A percentile compares a stretch with the other conserved stretches of the same genome.
Evolutionary conservation across 2,888 invertebrate species (phyloP).

Genomic region (Orthosia cruda): DNA sequence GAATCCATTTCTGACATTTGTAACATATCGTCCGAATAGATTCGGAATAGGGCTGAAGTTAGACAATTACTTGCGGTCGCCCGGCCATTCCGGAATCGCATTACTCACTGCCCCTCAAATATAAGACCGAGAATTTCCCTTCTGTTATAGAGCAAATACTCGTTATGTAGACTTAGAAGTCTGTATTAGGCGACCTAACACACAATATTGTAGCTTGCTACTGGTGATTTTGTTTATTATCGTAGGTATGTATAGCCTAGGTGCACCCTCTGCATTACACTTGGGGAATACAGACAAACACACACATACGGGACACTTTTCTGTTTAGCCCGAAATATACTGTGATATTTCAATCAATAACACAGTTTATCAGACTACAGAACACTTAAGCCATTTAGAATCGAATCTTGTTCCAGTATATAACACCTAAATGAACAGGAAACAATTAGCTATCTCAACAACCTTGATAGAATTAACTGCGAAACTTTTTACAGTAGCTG

Average conservation of each 20-base stretch:
- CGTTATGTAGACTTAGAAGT: neutral
- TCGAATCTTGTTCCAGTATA: neutral
- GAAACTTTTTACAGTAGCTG: conserved; percentile 33
- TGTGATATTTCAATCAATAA: neutral
- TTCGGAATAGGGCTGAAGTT: conserved; percentile 41
- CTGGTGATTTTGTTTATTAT: neutral
- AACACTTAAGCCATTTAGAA: neutral
- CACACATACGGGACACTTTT: neutral
- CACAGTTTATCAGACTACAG: neutral
- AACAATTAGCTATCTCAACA: conserved; percentile 36
- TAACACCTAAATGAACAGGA: conserved; percentile 11
- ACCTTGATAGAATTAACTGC: conserved; percentile 32
- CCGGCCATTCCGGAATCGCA: conserved; percentile 49
- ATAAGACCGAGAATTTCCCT: conserved; percentile 28
- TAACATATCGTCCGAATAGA: conserved; percentile 41
- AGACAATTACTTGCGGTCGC: conserved; percentile 51
- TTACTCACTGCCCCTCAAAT: conserved; percentile 54
- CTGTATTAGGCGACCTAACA: neutral
- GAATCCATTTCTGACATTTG: conserved; percentile 46
- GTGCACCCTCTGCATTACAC: no score
- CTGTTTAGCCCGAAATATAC: neutral
- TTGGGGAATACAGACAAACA: no score
- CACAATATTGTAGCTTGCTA: conserved; percentile 2
- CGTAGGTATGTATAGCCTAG: no score
- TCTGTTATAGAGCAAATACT: conserved; percentile 32